Base-by-base conservation (phyloP, 2,797 vertebrate genomes). In the Aulostomus chinensis region DNA sequence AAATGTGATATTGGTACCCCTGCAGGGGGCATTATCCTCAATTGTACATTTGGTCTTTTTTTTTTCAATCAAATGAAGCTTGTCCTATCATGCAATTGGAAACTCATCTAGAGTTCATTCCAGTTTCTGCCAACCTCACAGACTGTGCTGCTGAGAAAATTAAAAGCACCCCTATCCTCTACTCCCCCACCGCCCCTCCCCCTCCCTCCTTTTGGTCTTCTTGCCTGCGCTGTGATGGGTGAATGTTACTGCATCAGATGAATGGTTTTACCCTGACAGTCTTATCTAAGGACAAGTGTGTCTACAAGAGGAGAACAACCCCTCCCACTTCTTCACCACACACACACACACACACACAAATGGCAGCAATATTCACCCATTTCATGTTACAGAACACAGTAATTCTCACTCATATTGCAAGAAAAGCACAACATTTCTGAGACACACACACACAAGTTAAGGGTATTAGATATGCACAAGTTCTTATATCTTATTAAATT, bases 241-340 rank as follows among this genome's bases (percentile, higher is more conserved):
- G 45, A 76, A 60, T 54, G 41, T 71, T 48, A 25, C 55, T 41
- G 58, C 58, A 47, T 62, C 57, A 55, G 48, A 59, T 58, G 16
- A 54, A 58, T 15, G 17, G 24, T 37, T 47, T 74, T 71, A 78
- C 68, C 51, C 62, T 52, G 50, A 58, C 37, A 58, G 34, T 65
- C 63, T 68, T 72, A 82, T 77, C 65, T 71, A 35, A 69, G 63
- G 60, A 69, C 58, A 67, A 45, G 50, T 58, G 15, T 55, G 41
- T 58, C 70, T 46, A 34, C 59, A 57, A 21, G 38, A 30, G 14
- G 28, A 33, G 40, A 57, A 47, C 45, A 54, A 63, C 40, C 42
- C 21, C 38, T 63, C 36, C 38, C 29, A 71, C 62, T 5, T 41
- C 39, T 31, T 31, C 46, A 36, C 60, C 6, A 11, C 14, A 61